Conservation (phyloP, 1,140 invertebrate genomes). For the Acyrthosiphon pisum region DNA sequence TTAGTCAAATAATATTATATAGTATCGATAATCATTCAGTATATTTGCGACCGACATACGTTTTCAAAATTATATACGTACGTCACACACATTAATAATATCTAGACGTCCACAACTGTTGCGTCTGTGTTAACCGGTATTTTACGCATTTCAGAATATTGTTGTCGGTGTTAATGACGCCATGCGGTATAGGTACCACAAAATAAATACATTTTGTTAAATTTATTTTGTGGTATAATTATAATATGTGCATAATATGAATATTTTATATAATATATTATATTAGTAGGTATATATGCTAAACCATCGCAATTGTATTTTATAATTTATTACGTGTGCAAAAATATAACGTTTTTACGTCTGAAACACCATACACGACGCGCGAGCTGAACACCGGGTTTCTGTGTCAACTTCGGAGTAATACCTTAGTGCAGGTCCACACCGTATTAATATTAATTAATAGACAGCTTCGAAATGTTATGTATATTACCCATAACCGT, state of each 20-base stretch:
- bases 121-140: background rate
- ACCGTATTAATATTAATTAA: background rate
- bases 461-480: background rate
- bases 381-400: background rate
- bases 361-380: background rate
- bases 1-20: too few relatives aligned
- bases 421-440: background rate
- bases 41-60: background rate
- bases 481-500: background rate
- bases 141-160: background rate
- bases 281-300: too few relatives aligned
- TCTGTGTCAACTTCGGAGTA: background rate
- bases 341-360: background rate
- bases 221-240: background rate
- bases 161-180: background rate
- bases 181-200: background rate
- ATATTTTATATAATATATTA: background rate
- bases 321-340: background rate
- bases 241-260: background rate
- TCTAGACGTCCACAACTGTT: background rate
- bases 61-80: background rate
- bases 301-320: background rate
- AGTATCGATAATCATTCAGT: too few relatives aligned
- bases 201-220: background rate
- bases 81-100: background rate